These are phyloP conservation scores for Pangasianodon hypophthalmus DNA, from an alignment of 2,113 vertebrate species.

Conservation along the genomic window DNA sequence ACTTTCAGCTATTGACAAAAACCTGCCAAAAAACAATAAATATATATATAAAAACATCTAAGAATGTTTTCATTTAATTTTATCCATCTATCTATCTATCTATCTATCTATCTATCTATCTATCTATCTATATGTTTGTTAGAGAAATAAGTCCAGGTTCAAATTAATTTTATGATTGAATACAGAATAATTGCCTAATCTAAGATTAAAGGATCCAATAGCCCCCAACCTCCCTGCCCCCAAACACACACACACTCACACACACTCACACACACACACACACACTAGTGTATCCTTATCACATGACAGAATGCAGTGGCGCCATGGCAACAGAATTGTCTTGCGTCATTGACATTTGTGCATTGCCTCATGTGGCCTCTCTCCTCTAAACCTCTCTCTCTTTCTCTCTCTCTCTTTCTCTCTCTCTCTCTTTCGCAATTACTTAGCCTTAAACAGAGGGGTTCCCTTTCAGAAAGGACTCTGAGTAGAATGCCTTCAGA, in stretches of 20 bases:
- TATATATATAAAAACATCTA: too few relatives aligned
- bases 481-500: background rate
- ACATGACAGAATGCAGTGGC: slow-evolving; percentile 20
- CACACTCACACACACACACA: slow-evolving; percentile 14
- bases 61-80: too few relatives aligned
- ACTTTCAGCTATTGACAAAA: too few relatives aligned
- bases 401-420: background rate
- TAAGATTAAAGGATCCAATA: background rate
- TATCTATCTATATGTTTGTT: background rate
- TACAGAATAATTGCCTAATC: background rate
- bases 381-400: background rate
- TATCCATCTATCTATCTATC: too few relatives aligned
- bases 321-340: slow-evolving; percentile 48
- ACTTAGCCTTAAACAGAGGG: background rate
- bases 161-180: background rate
- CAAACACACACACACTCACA: background rate
- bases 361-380: slow-evolving; percentile 3
- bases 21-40: too few relatives aligned
- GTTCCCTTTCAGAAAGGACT: background rate
- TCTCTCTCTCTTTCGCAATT: background rate
- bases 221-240: background rate
- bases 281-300: slow-evolving; percentile 10
- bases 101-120: background rate
- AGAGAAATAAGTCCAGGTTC: background rate
- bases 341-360: slow-evolving; percentile 30